These are phyloP conservation scores for Tragelaphus imberbis DNA, from an alignment of 2,113 vertebrate species.

Conservation along the genomic window DNA sequence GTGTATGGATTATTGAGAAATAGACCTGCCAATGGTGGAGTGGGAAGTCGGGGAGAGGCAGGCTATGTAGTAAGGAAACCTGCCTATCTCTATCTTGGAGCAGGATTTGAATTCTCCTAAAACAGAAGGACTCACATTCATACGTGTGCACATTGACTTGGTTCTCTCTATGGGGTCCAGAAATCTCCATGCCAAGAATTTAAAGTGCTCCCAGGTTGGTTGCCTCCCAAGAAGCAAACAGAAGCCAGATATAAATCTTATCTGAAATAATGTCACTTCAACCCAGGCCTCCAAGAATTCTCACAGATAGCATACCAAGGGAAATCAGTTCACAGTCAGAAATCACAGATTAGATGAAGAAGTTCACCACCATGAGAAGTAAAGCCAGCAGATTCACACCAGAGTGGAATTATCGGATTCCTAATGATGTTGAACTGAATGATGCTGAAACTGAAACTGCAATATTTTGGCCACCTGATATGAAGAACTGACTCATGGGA, in stretches of 20 bases:
- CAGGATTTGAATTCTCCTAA: neutral
- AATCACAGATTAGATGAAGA: neutral
- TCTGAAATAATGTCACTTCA: neutral
- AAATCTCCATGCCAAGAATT: neutral
- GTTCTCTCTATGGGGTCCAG: neutral
- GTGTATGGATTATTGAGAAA: neutral
- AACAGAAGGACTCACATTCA: neutral
- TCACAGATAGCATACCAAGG: neutral
- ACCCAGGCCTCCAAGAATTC: neutral
- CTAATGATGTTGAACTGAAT: neutral
- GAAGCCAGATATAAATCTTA: neutral
- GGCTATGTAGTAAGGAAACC: neutral
- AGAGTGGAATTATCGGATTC: neutral
- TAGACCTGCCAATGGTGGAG: neutral
- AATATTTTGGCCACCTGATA: neutral
- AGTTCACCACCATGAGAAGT: neutral
- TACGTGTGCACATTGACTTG: neutral
- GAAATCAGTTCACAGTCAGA: neutral
- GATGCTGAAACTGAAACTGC: neutral
- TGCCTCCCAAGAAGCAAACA: slow-evolving; percentile 3
- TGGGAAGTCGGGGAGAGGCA: too few relatives aligned
- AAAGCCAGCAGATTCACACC: neutral
- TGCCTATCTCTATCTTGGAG: neutral
- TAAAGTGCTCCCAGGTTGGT: neutral
- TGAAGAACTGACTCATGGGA: neutral